Conservation (phyloP, 35 echinoderm and acorn worm species). For the Hemicentrotus pulcherrimus region DNA sequence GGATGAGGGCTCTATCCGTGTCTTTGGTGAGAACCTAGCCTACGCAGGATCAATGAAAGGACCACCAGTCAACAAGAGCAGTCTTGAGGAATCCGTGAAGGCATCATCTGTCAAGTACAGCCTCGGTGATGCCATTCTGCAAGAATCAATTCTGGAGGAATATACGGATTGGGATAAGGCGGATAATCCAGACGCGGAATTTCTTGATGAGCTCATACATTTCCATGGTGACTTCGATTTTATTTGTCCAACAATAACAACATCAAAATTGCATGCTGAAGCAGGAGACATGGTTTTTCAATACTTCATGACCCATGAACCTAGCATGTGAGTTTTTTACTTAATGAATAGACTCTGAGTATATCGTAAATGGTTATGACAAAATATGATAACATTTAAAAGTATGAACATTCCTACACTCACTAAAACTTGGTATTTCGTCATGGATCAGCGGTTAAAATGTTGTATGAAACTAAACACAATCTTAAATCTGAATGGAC, state of each 20-base stretch:
- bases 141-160: conserved; percentile 58
- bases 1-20: conserved; percentile 57
- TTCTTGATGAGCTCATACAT: conserved; percentile 44
- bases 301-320: conserved; percentile 80
- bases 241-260: conserved; percentile 29
- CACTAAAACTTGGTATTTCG: too few species aligned
- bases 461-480: too few species aligned
- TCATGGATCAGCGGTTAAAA: too few species aligned
- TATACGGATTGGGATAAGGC: conserved; percentile 71
- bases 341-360: too few species aligned
- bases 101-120: conserved; percentile 56
- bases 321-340: conserved; percentile 27
- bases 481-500: background rate
- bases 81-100: conserved; percentile 37
- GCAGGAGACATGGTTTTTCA: conserved; percentile 64
- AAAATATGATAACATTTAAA: too few species aligned
- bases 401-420: too few species aligned
- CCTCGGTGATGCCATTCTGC: conserved; percentile 49
- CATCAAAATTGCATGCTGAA: conserved; percentile 27
- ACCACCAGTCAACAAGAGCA: conserved; percentile 48
- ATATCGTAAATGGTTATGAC: too few species aligned
- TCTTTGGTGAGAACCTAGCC: conserved; percentile 43
- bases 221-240: conserved; percentile 43
- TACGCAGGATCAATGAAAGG: background rate
- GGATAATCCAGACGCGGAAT: conserved; percentile 64